A percentile compares a stretch with the other conserved stretches of the same genome.
These are phyloP conservation scores for Cirrhinus molitorella DNA, from an alignment of 2,797 vertebrate genomes.

Conservation along the genomic window DNA sequence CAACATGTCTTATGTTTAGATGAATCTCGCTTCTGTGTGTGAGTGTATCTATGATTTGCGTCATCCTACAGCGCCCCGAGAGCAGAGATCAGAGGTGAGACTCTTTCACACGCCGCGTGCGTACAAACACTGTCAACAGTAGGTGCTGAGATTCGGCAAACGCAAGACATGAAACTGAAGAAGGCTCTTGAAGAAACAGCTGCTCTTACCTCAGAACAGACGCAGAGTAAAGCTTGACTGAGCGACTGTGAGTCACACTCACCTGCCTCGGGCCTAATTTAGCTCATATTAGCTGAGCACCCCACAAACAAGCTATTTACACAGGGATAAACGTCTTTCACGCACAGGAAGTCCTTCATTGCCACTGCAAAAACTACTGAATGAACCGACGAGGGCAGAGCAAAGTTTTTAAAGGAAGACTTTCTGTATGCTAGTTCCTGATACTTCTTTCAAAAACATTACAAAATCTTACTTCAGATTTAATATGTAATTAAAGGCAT, in stretches of 20 bases:
- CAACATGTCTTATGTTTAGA: conserved; percentile 2
- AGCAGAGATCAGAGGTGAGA: conserved; percentile 38
- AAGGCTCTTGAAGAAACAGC: conserved; percentile 18
- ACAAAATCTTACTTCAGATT: neutral
- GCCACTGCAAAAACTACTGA: conserved; percentile 48
- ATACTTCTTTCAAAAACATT: neutral
- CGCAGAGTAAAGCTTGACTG: conserved; percentile 9
- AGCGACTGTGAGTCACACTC: conserved; percentile 50
- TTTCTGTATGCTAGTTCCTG: neutral
- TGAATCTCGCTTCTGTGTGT: neutral
- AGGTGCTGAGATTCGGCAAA: conserved; percentile 2
- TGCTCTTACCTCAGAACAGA: conserved; percentile 19
- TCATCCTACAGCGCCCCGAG: neutral
- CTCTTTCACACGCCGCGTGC: conserved; percentile 21
- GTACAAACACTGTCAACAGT: conserved; percentile 25
- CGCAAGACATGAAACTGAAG: neutral
- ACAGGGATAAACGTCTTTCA: conserved; percentile 55
- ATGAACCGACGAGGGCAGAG: conserved; percentile 43
- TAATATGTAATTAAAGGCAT: neutral
- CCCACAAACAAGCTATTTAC: conserved; percentile 51
- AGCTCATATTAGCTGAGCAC: conserved; percentile 56
- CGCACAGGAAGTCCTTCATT: conserved; percentile 53
- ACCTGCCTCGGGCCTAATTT: conserved; percentile 52
- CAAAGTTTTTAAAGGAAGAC: conserved; percentile 11
- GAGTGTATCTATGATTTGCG: neutral